A percentile compares a stretch with the other conserved stretches of the same genome.
Evolutionary conservation across 2,797 vertebrate species (phyloP).

Genomic region (Acanthurus lineatus): DNA sequence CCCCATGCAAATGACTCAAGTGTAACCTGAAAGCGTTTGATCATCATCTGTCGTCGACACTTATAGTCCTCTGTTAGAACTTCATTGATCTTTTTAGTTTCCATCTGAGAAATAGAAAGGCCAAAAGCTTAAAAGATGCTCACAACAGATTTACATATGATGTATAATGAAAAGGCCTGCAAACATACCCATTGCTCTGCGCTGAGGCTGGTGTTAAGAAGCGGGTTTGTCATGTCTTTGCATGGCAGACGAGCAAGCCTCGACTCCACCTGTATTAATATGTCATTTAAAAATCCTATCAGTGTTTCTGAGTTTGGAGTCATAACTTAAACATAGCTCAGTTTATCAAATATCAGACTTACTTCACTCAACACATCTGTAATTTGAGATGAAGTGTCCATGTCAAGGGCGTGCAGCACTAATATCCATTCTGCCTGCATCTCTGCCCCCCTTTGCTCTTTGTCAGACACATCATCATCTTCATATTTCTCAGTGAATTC

Average conservation of each 20-base stretch:
- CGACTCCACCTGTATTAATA: conserved; percentile 75
- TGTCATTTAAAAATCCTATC: neutral
- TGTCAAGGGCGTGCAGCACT: conserved; percentile 81
- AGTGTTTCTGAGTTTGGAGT: neutral
- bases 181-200: conserved; percentile 84
- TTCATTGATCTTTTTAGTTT: conserved; percentile 73
- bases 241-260: conserved; percentile 69
- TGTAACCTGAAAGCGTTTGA: conserved; percentile 90
- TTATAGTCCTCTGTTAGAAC: conserved; percentile 85
- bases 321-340: neutral
- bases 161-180: neutral
- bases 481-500: conserved; percentile 41
- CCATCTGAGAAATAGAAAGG: conserved; percentile 49
- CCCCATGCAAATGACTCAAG: conserved; percentile 92
- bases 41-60: conserved; percentile 88
- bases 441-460: conserved; percentile 46
- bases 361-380: conserved; percentile 72
- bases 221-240: conserved; percentile 67
- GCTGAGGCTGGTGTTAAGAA: conserved; percentile 77
- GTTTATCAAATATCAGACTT: neutral
- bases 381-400: conserved; percentile 74
- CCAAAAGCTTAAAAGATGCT: neutral
- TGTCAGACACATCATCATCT: conserved; percentile 23
- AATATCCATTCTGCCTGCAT: conserved; percentile 76
- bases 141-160: neutral